Percentiles rank a stretch among this genome's conserved stretches.
These are phyloP conservation scores for Microtus agrestis DNA, from an alignment of 2,797 vertebrate genomes.

Conservation along the genomic window DNA sequence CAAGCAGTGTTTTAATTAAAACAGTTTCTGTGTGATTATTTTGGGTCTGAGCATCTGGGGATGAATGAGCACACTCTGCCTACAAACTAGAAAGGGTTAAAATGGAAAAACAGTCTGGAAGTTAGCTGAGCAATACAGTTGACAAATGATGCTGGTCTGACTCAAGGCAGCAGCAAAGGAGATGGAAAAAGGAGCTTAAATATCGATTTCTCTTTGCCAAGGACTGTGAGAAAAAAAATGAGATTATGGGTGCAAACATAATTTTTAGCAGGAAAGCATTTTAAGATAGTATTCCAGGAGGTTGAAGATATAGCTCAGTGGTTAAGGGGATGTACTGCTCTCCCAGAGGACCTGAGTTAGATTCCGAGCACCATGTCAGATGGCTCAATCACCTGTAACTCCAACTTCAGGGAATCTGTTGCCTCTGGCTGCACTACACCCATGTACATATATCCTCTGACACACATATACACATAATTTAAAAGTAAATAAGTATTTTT, in stretches of 20 bases:
- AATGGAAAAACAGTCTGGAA: conserved; percentile 1
- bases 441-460: not conserved
- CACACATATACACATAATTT: not conserved
- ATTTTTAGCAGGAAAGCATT: conserved; percentile 55
- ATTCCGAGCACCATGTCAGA: not conserved
- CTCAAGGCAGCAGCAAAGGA: not conserved
- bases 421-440: not conserved
- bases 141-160: conserved; percentile 19
- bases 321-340: not conserved
- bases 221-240: conserved; percentile 35
- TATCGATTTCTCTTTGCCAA: conserved; percentile 46
- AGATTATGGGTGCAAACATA: conserved; percentile 17
- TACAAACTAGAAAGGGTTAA: not conserved
- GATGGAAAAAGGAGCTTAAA: not conserved
- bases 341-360: not conserved
- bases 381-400: not conserved
- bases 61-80: too few relatives aligned
- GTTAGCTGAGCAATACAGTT: conserved; percentile 30
- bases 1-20: too few relatives aligned
- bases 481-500: not conserved
- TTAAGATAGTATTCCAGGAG: conserved; percentile 7
- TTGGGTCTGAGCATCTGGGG: too few relatives aligned
- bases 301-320: not conserved
- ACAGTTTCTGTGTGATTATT: too few relatives aligned
- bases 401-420: not conserved